Evolutionary conservation across 1,140 invertebrate species (phyloP).

Genomic region (Caerostris darwini): DNA sequence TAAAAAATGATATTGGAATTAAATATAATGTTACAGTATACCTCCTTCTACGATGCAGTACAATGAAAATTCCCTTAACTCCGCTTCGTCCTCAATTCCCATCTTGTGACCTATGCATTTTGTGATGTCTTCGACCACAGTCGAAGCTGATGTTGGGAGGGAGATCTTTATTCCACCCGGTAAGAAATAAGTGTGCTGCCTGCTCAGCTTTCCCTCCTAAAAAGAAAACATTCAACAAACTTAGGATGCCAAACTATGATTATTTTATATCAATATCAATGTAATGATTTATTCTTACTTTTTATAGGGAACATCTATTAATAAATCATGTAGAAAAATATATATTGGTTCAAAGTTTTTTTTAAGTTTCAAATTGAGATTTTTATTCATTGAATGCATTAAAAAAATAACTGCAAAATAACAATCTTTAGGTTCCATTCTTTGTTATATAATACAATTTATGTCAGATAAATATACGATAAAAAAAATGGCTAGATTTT

Average conservation of each 20-base stretch:
- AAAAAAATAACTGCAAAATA: too few species aligned
- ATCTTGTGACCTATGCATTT: constrained; percentile 32
- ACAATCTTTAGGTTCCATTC: too few species aligned
- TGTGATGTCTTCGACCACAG: constrained; percentile 62
- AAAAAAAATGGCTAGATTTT: too few species aligned
- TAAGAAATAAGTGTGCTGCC: constrained; percentile 64
- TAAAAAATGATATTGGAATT: not conserved
- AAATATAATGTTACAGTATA: not conserved
- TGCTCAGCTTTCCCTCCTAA: constrained; percentile 66
- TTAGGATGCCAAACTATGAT: not conserved
- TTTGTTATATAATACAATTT: too few species aligned
- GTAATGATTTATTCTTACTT: not conserved
- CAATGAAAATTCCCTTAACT: constrained; percentile 66
- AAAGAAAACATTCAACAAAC: not conserved
- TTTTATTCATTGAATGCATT: too few species aligned
- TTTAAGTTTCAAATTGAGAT: too few species aligned
- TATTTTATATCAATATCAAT: not conserved
- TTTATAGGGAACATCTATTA: too few species aligned
- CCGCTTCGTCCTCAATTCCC: constrained; percentile 48
- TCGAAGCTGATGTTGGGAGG: constrained; percentile 56
- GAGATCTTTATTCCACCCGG: constrained; percentile 61
- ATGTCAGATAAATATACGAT: too few species aligned
- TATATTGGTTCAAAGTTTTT: not conserved
- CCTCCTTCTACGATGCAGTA: constrained; percentile 77
- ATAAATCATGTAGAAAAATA: too few species aligned